These are phyloP conservation scores for Enoplosus armatus DNA, from an alignment of 2,797 vertebrate genomes.

Conservation along the genomic window DNA sequence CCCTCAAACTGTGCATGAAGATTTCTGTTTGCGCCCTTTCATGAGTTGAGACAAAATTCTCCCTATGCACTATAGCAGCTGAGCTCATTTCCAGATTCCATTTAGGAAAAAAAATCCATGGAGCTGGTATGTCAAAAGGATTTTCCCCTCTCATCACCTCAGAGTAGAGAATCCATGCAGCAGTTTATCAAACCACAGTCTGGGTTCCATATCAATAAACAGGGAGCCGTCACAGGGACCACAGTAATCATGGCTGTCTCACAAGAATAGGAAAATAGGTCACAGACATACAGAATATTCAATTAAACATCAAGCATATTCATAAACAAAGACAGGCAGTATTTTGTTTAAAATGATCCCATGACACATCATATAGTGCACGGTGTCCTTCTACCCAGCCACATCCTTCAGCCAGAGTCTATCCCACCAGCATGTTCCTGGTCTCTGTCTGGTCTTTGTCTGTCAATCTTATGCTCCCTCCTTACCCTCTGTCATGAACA, in stretches of 20 bases:
- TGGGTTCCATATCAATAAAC: conserved; percentile 59
- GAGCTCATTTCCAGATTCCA: conserved; percentile 69
- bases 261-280: conserved; percentile 39
- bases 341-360: conserved; percentile 14
- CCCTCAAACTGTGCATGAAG: conserved; percentile 40
- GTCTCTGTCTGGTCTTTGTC: too few species aligned
- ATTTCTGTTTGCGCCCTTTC: conserved; percentile 43
- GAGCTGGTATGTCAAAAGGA: conserved; percentile 64
- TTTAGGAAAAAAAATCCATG: conserved; percentile 60
- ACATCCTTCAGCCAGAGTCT: neutral
- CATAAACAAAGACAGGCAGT: conserved; percentile 24
- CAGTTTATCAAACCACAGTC: conserved; percentile 65
- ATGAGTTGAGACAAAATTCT: conserved; percentile 51
- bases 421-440: neutral
- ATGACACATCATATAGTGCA: neutral
- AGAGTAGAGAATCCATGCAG: conserved; percentile 56
- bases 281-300: conserved; percentile 14
- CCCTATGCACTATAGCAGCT: conserved; percentile 37
- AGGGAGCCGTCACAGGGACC: conserved; percentile 24
- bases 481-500: neutral
- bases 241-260: conserved; percentile 9
- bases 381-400: neutral
- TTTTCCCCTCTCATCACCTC: conserved; percentile 68
- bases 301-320: conserved; percentile 15
- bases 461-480: neutral